Base-by-base conservation (phyloP, 2,113 vertebrate genomes). In the Mola mola region DNA sequence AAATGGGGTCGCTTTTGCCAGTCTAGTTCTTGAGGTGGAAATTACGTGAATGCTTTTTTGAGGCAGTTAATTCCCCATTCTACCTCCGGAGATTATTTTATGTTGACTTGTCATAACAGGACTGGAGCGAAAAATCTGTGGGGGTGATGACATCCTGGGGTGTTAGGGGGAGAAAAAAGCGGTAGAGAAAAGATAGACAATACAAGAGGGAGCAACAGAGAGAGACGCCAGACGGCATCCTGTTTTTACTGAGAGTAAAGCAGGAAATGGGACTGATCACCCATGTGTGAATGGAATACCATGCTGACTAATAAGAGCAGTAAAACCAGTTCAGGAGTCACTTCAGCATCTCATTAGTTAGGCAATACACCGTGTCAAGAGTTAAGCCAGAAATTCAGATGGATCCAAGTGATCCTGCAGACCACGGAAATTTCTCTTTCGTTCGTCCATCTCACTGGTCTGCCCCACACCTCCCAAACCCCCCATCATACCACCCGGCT, bases 71-170 rank as follows among this genome's bases (percentile, higher is more conserved):
- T 47, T 72, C 48, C 51, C 33, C 52, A 49, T 78, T 72, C 52
- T 41, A 75, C 73, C 66, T 65, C 63, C 21, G n/a, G 66, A 74
- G 64, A 46, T 53, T 48, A 53, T 66, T 69, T 75, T 83, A 61
- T 75, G 69, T 50, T n/a, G 75, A 62, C 42, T 78, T 58, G 67
- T 76, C 55, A 56, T 52, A 42, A 64, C 57, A 75, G 55, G 55
- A 55, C 50, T 8, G 29, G 58, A 8, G 64, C 28, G 31, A 78
- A 76, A 72, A 62, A 68, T 81, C 71, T 81, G 61, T 33, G 58
- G 46, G 53, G 55, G 66, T 57, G 74, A 82, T 66, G 70, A 41
- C 68, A 63, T 65, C 66, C 57, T 21, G 48, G 42, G 69, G 46
- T 24, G 53, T 33, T 22, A 21, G 26, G n/a, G 21, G 24, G 46